phyloP scores from a whole-genome alignment of 2,888 invertebrate species.

The Omphaloscelis lunosa region DNA sequence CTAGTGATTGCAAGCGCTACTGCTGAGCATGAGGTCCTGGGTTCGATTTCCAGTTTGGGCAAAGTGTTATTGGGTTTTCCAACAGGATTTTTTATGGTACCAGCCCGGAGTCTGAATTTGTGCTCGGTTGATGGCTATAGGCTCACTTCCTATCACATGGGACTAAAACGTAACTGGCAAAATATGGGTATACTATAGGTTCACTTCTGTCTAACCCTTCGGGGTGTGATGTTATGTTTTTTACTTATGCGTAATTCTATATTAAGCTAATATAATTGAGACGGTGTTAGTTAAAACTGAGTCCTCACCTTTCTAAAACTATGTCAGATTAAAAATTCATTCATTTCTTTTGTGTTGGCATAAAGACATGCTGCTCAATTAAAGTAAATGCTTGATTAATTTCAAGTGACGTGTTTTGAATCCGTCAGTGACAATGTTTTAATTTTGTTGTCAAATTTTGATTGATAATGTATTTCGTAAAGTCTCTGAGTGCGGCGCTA shows the following conservation, averaged over 20 bases:
- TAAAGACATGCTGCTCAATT: neutral
- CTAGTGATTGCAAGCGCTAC: neutral
- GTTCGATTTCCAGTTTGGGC: no score
- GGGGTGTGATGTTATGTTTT: neutral
- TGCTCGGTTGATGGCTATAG: neutral
- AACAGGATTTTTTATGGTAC: neutral
- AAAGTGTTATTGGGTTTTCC: neutral
- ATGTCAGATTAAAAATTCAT: neutral
- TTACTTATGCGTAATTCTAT: neutral
- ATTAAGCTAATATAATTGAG: neutral
- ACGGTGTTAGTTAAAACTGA: neutral
- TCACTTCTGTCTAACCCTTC: neutral
- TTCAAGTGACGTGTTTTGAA: neutral
- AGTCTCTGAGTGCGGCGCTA: neutral
- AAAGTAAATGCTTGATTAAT: neutral
- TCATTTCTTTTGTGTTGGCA: neutral
- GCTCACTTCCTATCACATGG: no score
- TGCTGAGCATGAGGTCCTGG: neutral
- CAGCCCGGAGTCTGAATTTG: neutral
- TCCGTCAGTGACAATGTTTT: neutral
- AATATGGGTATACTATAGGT: neutral
- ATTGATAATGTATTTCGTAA: neutral
- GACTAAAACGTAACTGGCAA: neutral
- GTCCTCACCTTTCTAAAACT: neutral
- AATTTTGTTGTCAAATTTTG: neutral